Evolutionary conservation across 2,113 vertebrate genomes (phyloP).

Genomic region (Nothocercus nigrocapillus): DNA sequence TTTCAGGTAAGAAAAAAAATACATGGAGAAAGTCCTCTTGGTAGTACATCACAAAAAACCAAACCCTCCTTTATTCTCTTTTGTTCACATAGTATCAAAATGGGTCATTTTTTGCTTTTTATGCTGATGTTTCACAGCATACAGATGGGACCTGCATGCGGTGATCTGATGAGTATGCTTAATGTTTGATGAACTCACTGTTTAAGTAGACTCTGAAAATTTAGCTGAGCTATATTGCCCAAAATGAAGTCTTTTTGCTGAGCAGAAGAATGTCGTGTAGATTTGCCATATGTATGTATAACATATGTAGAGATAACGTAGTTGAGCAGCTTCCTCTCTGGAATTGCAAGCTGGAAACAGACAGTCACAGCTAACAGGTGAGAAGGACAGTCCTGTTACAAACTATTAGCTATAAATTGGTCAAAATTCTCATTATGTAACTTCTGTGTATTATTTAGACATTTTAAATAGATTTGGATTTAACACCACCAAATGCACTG

Average conservation of each 20-base stretch:
- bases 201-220: neutral
- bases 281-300: rapidly evolving
- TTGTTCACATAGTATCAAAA: neutral
- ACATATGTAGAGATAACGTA: neutral
- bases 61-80: neutral
- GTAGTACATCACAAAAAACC: neutral
- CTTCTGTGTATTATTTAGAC: neutral
- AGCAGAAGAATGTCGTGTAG: neutral
- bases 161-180: neutral
- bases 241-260: neutral
- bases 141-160: neutral
- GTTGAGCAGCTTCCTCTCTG: neutral
- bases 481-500: neutral
- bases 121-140: neutral
- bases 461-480: neutral
- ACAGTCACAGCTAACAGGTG: neutral
- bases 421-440: neutral
- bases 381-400: neutral
- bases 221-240: neutral
- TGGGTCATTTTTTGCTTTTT: neutral
- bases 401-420: neutral
- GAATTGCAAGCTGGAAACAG: neutral
- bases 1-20: neutral
- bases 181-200: neutral
- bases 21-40: neutral